phyloP scores from a whole-genome alignment of 1,140 invertebrate species.

The Aphidius ervi region DNA sequence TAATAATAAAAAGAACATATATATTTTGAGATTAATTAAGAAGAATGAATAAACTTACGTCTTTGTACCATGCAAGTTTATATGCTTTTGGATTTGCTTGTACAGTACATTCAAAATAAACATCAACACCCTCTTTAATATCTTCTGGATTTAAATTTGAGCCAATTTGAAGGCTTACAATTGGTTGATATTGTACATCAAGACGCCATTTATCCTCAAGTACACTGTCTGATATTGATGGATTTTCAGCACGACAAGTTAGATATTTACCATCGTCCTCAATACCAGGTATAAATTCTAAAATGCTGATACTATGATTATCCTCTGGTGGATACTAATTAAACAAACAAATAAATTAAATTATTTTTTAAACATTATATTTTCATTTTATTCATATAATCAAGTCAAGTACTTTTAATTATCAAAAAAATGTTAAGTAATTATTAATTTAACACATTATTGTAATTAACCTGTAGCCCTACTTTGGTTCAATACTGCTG shows the following conservation, averaged over 20 bases:
- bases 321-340: slow-evolving; percentile 72
- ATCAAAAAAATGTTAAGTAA: too few species aligned
- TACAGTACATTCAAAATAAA: slow-evolving; percentile 77
- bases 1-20: too few species aligned
- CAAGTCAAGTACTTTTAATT: too few species aligned
- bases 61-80: slow-evolving; percentile 79
- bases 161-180: slow-evolving; percentile 72
- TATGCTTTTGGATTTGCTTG: slow-evolving; percentile 76
- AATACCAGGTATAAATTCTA: slow-evolving; percentile 73
- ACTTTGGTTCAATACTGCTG: too few species aligned
- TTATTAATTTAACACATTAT: too few species aligned
- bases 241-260: slow-evolving; percentile 83
- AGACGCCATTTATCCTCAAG: slow-evolving; percentile 79
- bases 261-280: slow-evolving; percentile 84
- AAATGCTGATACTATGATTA: slow-evolving; percentile 78
- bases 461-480: too few species aligned
- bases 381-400: too few species aligned
- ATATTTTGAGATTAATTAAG: too few species aligned
- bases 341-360: slow-evolving; percentile 15
- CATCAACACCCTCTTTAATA: slow-evolving; percentile 81
- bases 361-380: slow-evolving; percentile 13
- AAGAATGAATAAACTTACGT: slow-evolving; percentile 60
- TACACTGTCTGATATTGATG: slow-evolving; percentile 71
- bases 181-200: slow-evolving; percentile 74
- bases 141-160: slow-evolving; percentile 72